A percentile compares a stretch with the other conserved stretches of the same genome.
phyloP scores from a whole-genome alignment of 2,888 invertebrate genomes.

The Drosophila engyochracea region DNA sequence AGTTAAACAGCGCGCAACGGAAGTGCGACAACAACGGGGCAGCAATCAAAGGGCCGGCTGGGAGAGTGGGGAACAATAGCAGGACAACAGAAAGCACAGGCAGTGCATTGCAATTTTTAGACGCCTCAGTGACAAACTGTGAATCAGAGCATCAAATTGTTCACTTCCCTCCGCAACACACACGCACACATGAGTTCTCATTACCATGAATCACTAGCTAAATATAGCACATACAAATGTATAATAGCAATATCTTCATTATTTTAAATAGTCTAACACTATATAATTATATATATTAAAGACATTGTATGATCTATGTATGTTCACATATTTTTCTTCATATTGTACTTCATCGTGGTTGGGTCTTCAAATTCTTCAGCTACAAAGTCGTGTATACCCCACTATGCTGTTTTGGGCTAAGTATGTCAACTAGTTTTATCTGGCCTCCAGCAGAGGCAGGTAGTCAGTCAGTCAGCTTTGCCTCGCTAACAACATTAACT shows the following conservation, averaged over 20 bases:
- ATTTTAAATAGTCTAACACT: no score
- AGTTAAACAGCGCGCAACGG: conserved; percentile 81
- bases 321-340: no score
- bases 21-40: conserved; percentile 63
- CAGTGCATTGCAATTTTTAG: conserved; percentile 59
- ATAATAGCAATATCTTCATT: neutral
- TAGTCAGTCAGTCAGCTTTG: conserved; percentile 24
- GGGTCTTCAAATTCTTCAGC: neutral
- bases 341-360: neutral
- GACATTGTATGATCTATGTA: no score
- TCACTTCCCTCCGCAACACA: conserved; percentile 8
- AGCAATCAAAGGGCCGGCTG: neutral
- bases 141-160: conserved; percentile 60
- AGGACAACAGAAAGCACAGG: conserved; percentile 70
- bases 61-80: neutral
- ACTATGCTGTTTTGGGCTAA: conserved; percentile 27
- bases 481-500: conserved; percentile 72
- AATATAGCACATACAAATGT: conserved; percentile 46
- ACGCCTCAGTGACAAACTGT: conserved; percentile 56
- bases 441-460: conserved; percentile 58
- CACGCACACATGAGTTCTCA: conserved; percentile 34
- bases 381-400: conserved; percentile 27
- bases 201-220: conserved; percentile 69
- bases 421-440: conserved; percentile 78
- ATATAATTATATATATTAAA: no score